Percentiles rank a stretch among this genome's conserved stretches.
phyloP scores from a whole-genome alignment of 2,113 vertebrate genomes.

The Egretta garzetta region DNA sequence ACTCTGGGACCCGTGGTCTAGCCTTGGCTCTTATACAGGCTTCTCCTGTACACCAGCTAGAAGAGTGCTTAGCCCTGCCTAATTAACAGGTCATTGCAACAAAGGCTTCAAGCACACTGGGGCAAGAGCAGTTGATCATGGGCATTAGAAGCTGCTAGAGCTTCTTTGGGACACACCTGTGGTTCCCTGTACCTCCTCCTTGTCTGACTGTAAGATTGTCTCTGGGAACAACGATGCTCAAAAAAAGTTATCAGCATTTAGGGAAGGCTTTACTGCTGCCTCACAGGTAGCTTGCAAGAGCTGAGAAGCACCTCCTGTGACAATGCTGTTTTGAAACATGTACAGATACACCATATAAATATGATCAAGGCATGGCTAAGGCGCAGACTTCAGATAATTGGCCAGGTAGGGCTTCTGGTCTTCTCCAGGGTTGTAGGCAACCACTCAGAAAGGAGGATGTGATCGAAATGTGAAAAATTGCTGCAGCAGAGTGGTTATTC shows the following conservation, averaged over 20 bases:
- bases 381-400: not conserved
- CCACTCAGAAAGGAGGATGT: not conserved
- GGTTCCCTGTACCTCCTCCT: not conserved
- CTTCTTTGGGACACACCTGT: no score
- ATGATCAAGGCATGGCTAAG: not conserved
- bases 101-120: not conserved
- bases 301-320: not conserved
- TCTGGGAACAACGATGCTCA: not conserved
- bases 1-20: not conserved
- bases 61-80: not conserved
- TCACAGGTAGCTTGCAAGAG: not conserved
- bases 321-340: not conserved
- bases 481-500: not conserved
- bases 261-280: not conserved
- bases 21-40: not conserved
- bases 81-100: not conserved
- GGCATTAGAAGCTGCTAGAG: no score
- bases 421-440: not conserved
- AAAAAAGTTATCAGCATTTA: not conserved
- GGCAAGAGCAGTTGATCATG: not conserved
- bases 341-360: not conserved
- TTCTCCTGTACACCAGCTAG: not conserved
- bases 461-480: not conserved
- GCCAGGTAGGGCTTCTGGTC: not conserved
- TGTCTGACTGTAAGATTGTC: not conserved